A percentile compares a stretch with the other conserved stretches of the same genome.
phyloP scores from a whole-genome alignment of 2,113 vertebrate species.

The Stegostoma tigrinum region DNA sequence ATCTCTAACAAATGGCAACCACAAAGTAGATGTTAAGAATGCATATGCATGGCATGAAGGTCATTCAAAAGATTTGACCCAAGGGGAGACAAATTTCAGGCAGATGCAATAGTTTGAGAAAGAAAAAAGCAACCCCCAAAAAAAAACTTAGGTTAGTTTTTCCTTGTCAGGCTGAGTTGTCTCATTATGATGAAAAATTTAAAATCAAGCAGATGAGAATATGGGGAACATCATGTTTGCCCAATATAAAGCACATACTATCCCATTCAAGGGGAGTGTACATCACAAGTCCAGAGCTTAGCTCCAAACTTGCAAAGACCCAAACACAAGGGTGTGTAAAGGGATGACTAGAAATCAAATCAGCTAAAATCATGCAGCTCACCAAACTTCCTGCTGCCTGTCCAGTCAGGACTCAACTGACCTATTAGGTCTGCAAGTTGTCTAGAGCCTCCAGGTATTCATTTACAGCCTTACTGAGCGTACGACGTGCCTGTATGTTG shows the following conservation, averaged over 20 bases:
- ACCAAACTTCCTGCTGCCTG: not conserved
- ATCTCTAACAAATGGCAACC: not conserved
- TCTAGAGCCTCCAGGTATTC: not conserved
- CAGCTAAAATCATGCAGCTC: not conserved
- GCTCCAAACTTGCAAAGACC: not conserved
- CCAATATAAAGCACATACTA: not conserved
- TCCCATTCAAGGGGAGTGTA: not conserved
- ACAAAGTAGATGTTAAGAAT: not conserved
- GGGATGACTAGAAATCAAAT: not conserved
- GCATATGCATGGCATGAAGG: not conserved
- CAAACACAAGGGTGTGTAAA: not conserved
- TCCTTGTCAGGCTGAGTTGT: not conserved
- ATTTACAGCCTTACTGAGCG: not conserved
- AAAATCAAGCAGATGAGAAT: not conserved
- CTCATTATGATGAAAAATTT: not conserved
- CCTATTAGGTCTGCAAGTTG: not conserved
- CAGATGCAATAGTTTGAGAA: not conserved
- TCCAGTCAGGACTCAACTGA: not conserved
- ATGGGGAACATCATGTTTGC: not conserved
- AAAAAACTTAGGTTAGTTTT: not conserved
- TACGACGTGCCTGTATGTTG: too few species aligned
- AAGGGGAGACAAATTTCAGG: not conserved
- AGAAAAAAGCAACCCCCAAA: not conserved
- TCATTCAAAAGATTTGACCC: not conserved
- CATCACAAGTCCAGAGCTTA: not conserved